These are phyloP conservation scores for Leucoma salicis DNA, from an alignment of 2,888 invertebrate genomes.

Conservation along the genomic window DNA sequence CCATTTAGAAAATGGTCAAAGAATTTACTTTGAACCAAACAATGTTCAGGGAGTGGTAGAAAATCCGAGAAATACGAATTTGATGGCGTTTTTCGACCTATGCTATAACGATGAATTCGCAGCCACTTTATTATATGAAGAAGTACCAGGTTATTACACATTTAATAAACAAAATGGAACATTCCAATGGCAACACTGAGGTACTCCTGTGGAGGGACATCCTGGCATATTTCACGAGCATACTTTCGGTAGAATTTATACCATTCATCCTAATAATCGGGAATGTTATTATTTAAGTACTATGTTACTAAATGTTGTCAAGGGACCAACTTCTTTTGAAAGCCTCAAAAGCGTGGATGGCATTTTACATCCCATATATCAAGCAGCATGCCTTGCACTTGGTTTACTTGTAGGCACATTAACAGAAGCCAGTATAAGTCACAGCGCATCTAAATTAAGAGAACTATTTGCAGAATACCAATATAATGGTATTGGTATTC, in stretches of 20 bases:
- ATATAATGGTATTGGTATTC: not conserved
- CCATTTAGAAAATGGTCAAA: not conserved
- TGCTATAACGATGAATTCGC: conserved; percentile 2
- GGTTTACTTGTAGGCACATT: conserved; percentile 15
- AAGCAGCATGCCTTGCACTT: conserved; percentile 14
- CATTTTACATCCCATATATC: conserved; percentile 16
- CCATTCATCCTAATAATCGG: conserved; percentile 1
- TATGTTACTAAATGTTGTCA: conserved; percentile 17
- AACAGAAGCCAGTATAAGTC: not conserved
- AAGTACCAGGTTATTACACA: conserved; percentile 4
- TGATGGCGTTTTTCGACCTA: not conserved
- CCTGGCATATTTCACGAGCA: conserved; percentile 1
- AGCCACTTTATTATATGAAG: not conserved
- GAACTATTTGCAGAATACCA: not conserved
- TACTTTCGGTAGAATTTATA: conserved; percentile 1
- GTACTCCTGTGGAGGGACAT: conserved; percentile 2
- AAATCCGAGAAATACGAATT: conserved; percentile 1
- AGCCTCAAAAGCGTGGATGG: conserved; percentile 19
- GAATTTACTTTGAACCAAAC: not conserved
- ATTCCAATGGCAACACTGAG: conserved; percentile 2
- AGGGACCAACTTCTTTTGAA: conserved; percentile 22
- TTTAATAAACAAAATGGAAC: conserved; percentile 5
- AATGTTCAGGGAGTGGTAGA: not conserved
- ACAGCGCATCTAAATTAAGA: not conserved
- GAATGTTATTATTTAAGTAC: conserved; percentile 3